phyloP scores from a whole-genome alignment of 1,140 invertebrate species.

The Danaus melanippus region DNA sequence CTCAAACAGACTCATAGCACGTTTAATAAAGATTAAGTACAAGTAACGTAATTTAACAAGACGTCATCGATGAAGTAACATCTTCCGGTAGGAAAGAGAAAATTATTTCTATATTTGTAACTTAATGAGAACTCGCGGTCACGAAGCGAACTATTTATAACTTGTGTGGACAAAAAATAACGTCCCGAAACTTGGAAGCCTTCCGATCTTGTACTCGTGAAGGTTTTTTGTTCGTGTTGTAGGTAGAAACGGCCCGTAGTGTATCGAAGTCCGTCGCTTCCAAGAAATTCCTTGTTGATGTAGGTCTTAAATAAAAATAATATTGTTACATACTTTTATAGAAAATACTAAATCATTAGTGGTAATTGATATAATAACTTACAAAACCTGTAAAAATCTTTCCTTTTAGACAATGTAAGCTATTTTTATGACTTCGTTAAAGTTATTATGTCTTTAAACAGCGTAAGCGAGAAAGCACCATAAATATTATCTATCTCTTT shows the following conservation, averaged over 20 bases:
- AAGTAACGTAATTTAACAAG: constrained; percentile 1
- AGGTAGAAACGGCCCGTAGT: constrained; percentile 27
- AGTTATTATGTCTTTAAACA: constrained; percentile 14
- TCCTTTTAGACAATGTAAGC: too few relatives aligned
- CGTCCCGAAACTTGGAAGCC: constrained; percentile 45
- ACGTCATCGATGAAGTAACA: constrained; percentile 1
- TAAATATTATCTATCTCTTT: constrained; percentile 39
- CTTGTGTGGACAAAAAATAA: constrained; percentile 40
- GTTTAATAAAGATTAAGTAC: neutral
- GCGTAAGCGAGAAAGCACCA: constrained; percentile 33
- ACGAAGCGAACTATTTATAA: constrained; percentile 49
- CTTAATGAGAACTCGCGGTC: constrained; percentile 27
- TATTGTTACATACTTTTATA: neutral
- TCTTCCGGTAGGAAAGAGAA: constrained; percentile 28
- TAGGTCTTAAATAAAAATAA: constrained; percentile 37
- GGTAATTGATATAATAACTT: constrained; percentile 4
- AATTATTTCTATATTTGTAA: constrained; percentile 29
- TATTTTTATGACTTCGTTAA: too few relatives aligned
- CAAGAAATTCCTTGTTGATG: constrained; percentile 40
- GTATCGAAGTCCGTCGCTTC: constrained; percentile 17
- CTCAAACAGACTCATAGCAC: too few relatives aligned
- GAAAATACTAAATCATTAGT: constrained; percentile 1
- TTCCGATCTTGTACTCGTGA: constrained; percentile 14
- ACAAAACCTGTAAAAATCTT: neutral
- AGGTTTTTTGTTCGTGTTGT: constrained; percentile 36